A percentile compares a stretch with the other conserved stretches of the same genome.
Evolutionary conservation across 2,888 invertebrate genomes (phyloP).

Genomic region (Nomada hirtipes): DNA sequence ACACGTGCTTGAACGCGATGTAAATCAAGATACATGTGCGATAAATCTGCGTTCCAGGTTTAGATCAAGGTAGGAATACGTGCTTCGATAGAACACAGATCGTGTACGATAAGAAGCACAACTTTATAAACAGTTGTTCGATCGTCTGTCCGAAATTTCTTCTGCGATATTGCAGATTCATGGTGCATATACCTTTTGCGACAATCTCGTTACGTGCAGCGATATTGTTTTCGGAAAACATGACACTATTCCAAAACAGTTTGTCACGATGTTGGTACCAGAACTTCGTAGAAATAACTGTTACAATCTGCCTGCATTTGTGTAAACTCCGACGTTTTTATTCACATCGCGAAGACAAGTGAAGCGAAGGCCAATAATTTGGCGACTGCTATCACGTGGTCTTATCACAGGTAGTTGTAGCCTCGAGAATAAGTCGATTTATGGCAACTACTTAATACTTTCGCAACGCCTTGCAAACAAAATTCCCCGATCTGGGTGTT

Average conservation of each 20-base stretch:
- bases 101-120: not conserved
- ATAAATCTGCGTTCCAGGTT: not conserved
- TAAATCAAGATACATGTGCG: not conserved
- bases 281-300: not conserved
- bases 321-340: conserved; percentile 52
- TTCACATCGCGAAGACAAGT: conserved; percentile 36
- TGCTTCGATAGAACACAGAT: not conserved
- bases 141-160: not conserved
- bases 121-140: not conserved
- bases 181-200: conserved; percentile 18
- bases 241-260: not conserved
- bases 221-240: not conserved
- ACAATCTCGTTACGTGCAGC: not conserved
- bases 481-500: not conserved
- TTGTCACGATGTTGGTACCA: not conserved
- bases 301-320: not conserved
- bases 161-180: not conserved
- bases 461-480: conserved; percentile 1
- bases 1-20: not conserved
- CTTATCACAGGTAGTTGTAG: conserved; percentile 54
- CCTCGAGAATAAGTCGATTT: conserved; percentile 52
- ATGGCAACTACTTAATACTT: conserved; percentile 19
- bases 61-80: not conserved
- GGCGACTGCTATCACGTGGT: conserved; percentile 37
- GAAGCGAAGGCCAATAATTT: conserved; percentile 49